phyloP scores from a whole-genome alignment of 2,113 vertebrate species.

The Ptychochromis oligacanthus region DNA sequence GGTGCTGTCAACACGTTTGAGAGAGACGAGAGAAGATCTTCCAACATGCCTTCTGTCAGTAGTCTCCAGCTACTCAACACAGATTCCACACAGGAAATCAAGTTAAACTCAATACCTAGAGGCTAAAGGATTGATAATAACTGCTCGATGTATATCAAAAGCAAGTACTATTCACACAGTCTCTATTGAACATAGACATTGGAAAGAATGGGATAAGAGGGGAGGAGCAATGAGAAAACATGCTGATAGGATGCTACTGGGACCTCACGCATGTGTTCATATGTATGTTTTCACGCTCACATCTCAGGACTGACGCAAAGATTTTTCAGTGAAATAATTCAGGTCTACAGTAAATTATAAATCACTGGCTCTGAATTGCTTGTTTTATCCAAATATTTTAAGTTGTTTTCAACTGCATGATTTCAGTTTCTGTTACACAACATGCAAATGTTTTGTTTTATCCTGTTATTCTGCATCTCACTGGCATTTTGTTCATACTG shows the following conservation, averaged over 20 bases:
- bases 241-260: neutral
- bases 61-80: slow-evolving; percentile 34
- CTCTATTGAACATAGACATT: neutral
- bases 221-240: neutral
- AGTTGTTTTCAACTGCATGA: neutral
- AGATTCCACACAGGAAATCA: slow-evolving; percentile 41
- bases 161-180: neutral
- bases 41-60: slow-evolving; percentile 22
- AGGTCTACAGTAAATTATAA: neutral
- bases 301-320: neutral
- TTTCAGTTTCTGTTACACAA: neutral
- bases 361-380: neutral
- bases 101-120: slow-evolving; percentile 21
- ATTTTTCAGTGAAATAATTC: neutral
- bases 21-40: slow-evolving; percentile 5
- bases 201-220: neutral
- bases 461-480: neutral
- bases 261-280: neutral
- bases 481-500: neutral
- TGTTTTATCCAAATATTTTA: neutral
- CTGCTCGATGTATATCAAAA: slow-evolving; percentile 12
- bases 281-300: neutral
- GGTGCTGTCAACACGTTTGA: slow-evolving; percentile 34
- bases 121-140: slow-evolving; percentile 19
- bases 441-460: neutral